Base-by-base conservation (phyloP, 2,797 vertebrate genomes). In the Thamnophis elegans region DNA sequence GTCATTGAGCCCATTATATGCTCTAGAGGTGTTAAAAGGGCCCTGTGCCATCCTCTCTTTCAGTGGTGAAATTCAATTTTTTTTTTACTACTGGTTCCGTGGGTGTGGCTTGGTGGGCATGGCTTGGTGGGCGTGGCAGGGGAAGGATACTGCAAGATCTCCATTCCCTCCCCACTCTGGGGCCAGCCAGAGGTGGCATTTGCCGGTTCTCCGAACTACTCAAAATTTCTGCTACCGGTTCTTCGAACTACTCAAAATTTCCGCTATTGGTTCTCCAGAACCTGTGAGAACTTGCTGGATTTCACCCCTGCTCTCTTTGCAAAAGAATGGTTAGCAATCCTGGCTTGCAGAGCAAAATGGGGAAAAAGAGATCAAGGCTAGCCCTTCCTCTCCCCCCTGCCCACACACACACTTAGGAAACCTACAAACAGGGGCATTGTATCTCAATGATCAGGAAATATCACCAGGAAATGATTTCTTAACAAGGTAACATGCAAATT, bases 371-470 rank as follows among this genome's bases (percentile, higher is more conserved):
- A 53, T 18, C 28, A 28, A 55, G 9, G 32, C 32, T 78, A 78
- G n/a, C 28, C 8, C 47, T 47, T 5, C 47, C 47, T 47, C 2
- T 16, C 0, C 0, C 2, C 13, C 13, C 5, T 12, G 36, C 32
- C 1, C 32, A 1, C 32, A 36, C 32, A 5, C 13, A 4, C n/a
- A 6, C 3, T 68, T 68, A 36, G 68, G 68, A 42, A 78, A 42
- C 32, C 1, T 10, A 16, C 3, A 42, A 42, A 73, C 73, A 11
- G 73, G 9, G 73, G 18, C 3, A 11, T 36, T 22, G 32, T 36
- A 36, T 82, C 18, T 82, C 73, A 25, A 22, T 11, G 9, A 42
- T 2, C 20, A 11, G 53, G 47, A 86, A 87, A 20, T 3, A 3
- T 1, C 25, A 18, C 0, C 14, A 28, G 26, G 53, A 16, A 87